Percentiles rank a stretch among this genome's conserved stretches.
Conservation (phyloP, 2,113 vertebrate genomes). For the Motacilla alba region DNA sequence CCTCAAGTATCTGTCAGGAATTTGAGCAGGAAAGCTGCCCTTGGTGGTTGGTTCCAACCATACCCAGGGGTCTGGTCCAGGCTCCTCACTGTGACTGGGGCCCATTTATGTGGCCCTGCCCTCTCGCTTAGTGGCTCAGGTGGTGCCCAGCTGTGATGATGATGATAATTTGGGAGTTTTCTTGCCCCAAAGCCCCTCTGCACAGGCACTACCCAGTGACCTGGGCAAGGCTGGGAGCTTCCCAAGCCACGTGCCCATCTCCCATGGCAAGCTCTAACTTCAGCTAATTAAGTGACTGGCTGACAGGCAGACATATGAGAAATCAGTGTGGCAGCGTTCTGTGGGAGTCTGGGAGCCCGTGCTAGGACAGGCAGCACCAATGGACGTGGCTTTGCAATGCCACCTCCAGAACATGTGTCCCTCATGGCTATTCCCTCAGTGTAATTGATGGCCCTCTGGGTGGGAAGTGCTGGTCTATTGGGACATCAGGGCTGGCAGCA, state of each 20-base stretch:
- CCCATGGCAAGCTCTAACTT: background rate
- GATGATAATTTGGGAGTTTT: background rate
- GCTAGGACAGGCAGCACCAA: background rate
- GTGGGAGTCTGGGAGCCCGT: accelerated
- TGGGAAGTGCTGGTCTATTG: background rate
- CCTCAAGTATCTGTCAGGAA: background rate
- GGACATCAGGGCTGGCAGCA: background rate
- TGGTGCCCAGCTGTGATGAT: background rate
- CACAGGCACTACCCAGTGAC: background rate
- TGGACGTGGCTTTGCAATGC: conserved; percentile 8
- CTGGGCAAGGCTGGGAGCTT: accelerated
- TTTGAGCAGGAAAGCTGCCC: background rate
- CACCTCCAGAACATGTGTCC: conserved; percentile 20
- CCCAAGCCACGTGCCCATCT: background rate
- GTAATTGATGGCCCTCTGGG: background rate
- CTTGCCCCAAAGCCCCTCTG: background rate
- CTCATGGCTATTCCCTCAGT: background rate
- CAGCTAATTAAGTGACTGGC: background rate
- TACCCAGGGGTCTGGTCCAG: background rate
- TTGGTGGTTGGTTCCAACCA: accelerated
- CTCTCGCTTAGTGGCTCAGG: background rate
- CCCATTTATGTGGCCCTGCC: background rate
- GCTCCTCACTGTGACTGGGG: background rate
- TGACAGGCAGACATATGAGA: background rate
- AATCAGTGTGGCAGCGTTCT: background rate